Base-by-base conservation (phyloP, 2,113 vertebrate species). In the Datnioides undecimradiatus region DNA sequence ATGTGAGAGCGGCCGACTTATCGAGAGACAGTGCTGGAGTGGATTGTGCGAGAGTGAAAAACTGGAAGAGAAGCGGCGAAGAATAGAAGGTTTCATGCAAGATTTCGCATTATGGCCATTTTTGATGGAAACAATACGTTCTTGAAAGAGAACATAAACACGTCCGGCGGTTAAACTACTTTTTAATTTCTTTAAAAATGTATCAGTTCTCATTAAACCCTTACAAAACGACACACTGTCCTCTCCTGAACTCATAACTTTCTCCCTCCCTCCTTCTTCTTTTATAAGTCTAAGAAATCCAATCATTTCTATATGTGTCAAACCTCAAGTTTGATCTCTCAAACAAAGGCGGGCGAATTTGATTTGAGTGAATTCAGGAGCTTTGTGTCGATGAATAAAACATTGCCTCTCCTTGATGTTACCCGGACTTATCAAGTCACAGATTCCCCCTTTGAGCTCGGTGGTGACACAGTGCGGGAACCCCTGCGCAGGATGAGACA, bases 301-400 rank as follows among this genome's bases (percentile, higher is more conserved):
- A 91, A 94, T 93, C 90, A 92, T 87, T 90, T 91, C 90, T 87
- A 89, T 92, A 90, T 57, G 86, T 92, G 93, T 93, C 94, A 91
- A 92, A 93, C 89, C 88, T 80, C 66, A 29, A 89, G 87, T 88
- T 91, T 90, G 89, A 93, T 92, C 89, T 91, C 88, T 92, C 91
- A 93, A 92, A 94, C 93, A 94, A 94, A 94, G 90, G 89, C 83
- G 69, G 84, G 84, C 65, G 84, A 92, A 92, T 94, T 90, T 90
- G 91, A 93, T 93, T 93, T 90, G 90, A 93, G 91, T 49, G 87
- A 92, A 93, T 92, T 92, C 91, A 77, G 85, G 78, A 90, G 92
- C 90, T 93, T 94, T 92, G 91, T 81, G 80, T 36, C 48, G 11
- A 94, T 95, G 94, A 95, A 95, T 95, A 95, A 95, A 92, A 94